Evolutionary conservation across 2,113 vertebrate species (phyloP).

Genomic region (Pseudolaguvia tuberculata): DNA sequence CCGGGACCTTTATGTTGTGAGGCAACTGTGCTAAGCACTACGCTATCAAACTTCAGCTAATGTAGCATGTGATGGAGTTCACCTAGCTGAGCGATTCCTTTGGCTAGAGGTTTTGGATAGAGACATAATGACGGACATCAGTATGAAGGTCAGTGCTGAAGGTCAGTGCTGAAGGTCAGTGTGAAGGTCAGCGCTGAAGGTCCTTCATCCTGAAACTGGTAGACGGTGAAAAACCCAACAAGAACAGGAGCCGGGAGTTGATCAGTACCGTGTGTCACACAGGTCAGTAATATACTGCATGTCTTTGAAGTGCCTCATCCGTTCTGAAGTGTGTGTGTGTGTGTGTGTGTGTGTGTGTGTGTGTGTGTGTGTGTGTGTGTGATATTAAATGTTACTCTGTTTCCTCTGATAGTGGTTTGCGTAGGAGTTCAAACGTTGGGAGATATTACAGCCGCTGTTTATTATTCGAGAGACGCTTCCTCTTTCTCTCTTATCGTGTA

Average conservation of each 20-base stretch:
- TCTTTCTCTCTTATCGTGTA: neutral
- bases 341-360: conserved; percentile 6
- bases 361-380: conserved; percentile 24
- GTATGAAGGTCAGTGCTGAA: neutral
- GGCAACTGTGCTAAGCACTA: no score
- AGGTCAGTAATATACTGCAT: conserved; percentile 25
- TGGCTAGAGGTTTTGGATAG: no score
- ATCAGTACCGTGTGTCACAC: conserved; percentile 27
- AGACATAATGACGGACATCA: neutral
- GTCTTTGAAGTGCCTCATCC: conserved; percentile 28
- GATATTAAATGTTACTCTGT: conserved; percentile 33
- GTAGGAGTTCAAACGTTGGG: conserved; percentile 51
- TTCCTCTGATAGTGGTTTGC: conserved; percentile 49
- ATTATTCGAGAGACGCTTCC: conserved; percentile 51
- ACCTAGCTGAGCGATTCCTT: no score
- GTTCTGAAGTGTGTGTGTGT: conserved; percentile 32
- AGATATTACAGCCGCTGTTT: conserved; percentile 53
- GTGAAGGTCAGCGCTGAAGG: neutral
- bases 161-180: neutral
- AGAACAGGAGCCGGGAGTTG: neutral
- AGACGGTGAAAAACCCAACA: neutral
- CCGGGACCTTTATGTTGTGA: no score
- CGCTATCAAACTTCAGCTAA: no score
- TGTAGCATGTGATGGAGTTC: no score
- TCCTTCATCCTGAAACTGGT: neutral